Evolutionary conservation across 2,888 invertebrate species (phyloP), one percentile per base, ranked within the genome.

Genomic region (Hybos culiciformis): DNA sequence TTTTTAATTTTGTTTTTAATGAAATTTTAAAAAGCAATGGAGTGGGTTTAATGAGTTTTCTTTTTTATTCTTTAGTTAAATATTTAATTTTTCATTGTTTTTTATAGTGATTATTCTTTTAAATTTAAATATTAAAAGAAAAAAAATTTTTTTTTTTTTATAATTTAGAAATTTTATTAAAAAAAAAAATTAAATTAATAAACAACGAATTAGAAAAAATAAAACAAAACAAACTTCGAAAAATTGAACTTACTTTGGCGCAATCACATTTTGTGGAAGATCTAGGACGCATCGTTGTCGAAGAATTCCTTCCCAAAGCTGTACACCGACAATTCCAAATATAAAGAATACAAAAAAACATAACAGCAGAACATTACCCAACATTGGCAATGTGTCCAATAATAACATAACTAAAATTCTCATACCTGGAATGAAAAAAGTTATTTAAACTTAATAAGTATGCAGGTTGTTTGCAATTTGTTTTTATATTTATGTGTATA

Each of bases 331-430:
- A 62, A 99, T 99, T 53, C 98, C 98, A 63, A 98, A 98, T 66
- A 99, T 98, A 76, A 98, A 98, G 79, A 98, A 98, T 47, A 99
- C 98, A 74, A 99, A 99, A 77, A 98, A 98, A 70, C 98, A 99
- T 50, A 98, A 74, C 52, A 98, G 75, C 52, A 99, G 73, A 41
- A 99, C 98, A 70, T 98, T 99, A 51, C 98, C 97, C 59, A 99
- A 72, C 98, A 99, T 99, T 12, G 98, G 98, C 52, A 98, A 74
- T 6, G 98, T 98, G 69, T 99, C 98, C 60, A 99, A 74, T 40
- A 98, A 76, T 46, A 98, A 73, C 92, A 97, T 98, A 55, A 99
- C 98, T 62, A 96, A 73, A 57, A 97, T 97, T 53, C 96, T 77
- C 94, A 97, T 94, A 75, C 96, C 96, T 96, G 74, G 42, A 67